These are phyloP conservation scores for Abramis brama DNA, from an alignment of 2,113 vertebrate species.

Conservation along the genomic window DNA sequence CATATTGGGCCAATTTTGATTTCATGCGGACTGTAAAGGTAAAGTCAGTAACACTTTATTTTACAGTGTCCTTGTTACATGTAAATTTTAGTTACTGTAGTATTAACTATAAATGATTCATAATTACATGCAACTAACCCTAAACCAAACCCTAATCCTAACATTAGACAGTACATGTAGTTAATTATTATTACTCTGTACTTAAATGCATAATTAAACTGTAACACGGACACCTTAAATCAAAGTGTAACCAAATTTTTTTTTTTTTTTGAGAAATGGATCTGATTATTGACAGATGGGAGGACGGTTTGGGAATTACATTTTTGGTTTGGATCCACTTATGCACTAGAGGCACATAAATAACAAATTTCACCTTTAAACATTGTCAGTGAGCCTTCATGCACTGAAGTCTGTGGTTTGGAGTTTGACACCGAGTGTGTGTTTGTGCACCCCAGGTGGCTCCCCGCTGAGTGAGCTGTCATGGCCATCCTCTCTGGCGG, in stretches of 20 bases:
- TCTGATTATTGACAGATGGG: not conserved
- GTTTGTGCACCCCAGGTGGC: conserved; percentile 79
- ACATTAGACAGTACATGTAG: no score
- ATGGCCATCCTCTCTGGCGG: conserved; percentile 93
- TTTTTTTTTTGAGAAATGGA: not conserved
- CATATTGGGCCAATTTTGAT: not conserved
- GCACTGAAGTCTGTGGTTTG: not conserved
- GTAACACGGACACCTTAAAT: no score
- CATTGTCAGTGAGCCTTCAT: not conserved
- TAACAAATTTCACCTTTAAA: not conserved
- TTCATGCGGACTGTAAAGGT: not conserved
- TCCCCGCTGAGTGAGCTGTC: conserved; percentile 91
- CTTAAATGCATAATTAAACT: no score
- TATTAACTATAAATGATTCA: no score
- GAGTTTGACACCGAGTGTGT: conserved; percentile 7
- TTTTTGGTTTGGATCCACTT: not conserved
- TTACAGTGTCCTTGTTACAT: no score
- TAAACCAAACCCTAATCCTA: no score
- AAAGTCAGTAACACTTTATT: no score
- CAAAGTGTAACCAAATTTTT: no score
- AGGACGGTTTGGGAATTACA: not conserved
- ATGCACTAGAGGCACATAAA: not conserved
- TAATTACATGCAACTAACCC: no score
- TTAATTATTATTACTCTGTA: no score
- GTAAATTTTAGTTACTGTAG: no score